Base-by-base conservation (phyloP, 2,113 vertebrate genomes). In the Bubalus kerabau region DNA sequence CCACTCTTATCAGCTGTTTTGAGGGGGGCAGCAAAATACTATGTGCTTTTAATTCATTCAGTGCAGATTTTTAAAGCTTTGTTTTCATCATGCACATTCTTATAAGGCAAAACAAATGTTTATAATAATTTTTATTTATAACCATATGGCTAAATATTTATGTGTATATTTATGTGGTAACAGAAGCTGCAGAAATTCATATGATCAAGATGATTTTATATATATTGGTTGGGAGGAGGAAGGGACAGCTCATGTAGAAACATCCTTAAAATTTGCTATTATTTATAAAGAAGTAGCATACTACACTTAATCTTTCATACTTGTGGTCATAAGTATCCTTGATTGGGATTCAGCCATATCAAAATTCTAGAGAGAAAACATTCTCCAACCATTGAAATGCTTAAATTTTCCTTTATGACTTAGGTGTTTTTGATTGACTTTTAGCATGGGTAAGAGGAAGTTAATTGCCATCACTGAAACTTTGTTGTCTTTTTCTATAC, bases 251-350 rank as follows among this genome's bases (percentile, higher is more conserved):
- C 32, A 50, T 91, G 1, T 56, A 76, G 40, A 90, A 98, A 43
- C 21, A 80, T 78, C 92, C 32, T 95, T 95, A 95, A 95, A 96
- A 56, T 95, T 96, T 97, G 46, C 71, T 93, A 56, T 97, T 96
- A 90, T 84, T 90, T 97, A 24, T 74, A 81, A 90, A n/a, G n/a
- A 90, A 94, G 28, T 90, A 84, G 24, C 7, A 56, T 76, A 71
- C n/a, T 92, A 94, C 92, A 76, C 48, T 95, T 30, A 94, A 40
- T 90, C 28, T 36, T 87, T 97, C 81, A 96, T 52, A 94, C 17
- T n/a, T 88, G 82, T 64, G 7, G 74, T 36, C 36, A 74, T 74
- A 74, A 40, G 74, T 91, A 56, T 87, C 50, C 17, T 95, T 74
- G 24, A 91, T 59, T 93, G 40, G 43, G 52, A 82, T 94, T 62